phyloP scores from a whole-genome alignment of 1,140 invertebrate species.

The Artemia franciscana region DNA sequence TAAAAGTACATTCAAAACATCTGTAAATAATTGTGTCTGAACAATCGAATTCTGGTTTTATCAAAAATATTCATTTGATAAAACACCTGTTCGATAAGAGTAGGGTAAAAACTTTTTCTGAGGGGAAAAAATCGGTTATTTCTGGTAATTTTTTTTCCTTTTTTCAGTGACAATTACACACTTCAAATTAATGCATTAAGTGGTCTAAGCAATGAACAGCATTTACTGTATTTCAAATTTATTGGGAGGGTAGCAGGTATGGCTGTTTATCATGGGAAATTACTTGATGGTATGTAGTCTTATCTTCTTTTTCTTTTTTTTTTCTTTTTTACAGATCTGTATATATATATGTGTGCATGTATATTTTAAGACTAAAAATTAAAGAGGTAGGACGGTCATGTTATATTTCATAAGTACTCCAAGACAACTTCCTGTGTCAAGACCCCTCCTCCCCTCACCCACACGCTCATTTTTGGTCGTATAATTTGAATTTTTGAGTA shows the following conservation, averaged over 20 bases:
- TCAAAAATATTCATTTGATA: too few species aligned
- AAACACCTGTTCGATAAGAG: too few species aligned
- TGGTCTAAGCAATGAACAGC: slow-evolving; percentile 87
- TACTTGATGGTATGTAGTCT: slow-evolving; percentile 55
- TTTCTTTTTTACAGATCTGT: slow-evolving; percentile 4
- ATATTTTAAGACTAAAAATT: not conserved
- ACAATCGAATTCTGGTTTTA: too few species aligned
- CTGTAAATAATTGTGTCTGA: too few species aligned
- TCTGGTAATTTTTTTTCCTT: slow-evolving; percentile 13
- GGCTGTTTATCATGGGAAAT: slow-evolving; percentile 95
- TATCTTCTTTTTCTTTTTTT: not conserved
- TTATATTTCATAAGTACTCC: too few species aligned
- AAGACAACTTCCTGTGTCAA: too few species aligned
- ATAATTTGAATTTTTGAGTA: too few species aligned
- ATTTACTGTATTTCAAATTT: slow-evolving; percentile 95
- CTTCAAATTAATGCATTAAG: slow-evolving; percentile 96
- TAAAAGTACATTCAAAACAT: too few species aligned
- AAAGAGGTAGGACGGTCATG: too few species aligned
- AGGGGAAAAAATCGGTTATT: too few species aligned
- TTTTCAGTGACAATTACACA: slow-evolving; percentile 81
- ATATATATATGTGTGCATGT: slow-evolving; percentile 2
- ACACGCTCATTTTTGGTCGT: slow-evolving; percentile 1
- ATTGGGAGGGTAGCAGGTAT: slow-evolving; percentile 92
- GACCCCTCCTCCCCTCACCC: too few species aligned
- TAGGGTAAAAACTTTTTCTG: too few species aligned